Percentiles rank a stretch among this genome's conserved stretches.
Conservation (phyloP, 37 sponge, comb jelly and placozoan genomes). For the Ianthella basta region DNA sequence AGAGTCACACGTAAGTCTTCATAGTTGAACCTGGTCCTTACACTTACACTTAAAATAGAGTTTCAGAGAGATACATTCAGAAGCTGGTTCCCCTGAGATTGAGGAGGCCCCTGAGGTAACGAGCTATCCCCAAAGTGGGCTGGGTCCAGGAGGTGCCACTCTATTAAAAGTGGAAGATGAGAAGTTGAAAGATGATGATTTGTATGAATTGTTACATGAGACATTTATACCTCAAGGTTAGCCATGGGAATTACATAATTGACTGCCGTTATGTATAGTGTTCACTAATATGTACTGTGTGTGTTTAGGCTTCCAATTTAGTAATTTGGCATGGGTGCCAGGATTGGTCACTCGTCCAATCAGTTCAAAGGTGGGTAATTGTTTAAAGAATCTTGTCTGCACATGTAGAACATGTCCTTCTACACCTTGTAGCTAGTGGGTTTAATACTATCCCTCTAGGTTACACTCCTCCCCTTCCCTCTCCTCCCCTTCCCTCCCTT, state of each 20-base stretch:
- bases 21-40: no score
- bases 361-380: no score
- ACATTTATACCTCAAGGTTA: neutral
- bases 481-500: conserved; percentile 16
- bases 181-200: neutral
- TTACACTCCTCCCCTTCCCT: neutral
- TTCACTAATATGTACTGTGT: no score
- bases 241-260: neutral
- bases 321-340: no score
- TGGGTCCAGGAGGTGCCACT: neutral
- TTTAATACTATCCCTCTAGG: no score
- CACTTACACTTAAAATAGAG: neutral
- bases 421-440: no score
- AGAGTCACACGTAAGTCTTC: neutral
- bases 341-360: no score
- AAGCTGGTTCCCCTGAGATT: neutral
- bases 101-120: conserved; percentile 7
- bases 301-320: no score
- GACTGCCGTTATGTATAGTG: no score
- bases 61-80: neutral
- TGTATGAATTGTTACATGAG: neutral
- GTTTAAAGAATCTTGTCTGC: no score
- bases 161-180: neutral
- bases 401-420: neutral
- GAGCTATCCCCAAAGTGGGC: neutral